Conservation (phyloP, 2,797 vertebrate genomes). For the Vireo griseus region DNA sequence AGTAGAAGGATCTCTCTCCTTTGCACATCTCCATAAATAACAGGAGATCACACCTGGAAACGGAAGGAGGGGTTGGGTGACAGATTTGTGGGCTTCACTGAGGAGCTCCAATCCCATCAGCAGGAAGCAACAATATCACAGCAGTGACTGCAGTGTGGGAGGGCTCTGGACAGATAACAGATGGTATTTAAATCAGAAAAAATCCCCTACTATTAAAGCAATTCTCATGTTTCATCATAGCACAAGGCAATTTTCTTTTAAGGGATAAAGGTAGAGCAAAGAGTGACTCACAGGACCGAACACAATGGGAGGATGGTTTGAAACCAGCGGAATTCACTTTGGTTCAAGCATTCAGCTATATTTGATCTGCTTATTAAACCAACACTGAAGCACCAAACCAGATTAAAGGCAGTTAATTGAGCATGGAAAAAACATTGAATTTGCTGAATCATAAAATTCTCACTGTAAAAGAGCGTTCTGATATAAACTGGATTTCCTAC, state of each 20-base stretch:
- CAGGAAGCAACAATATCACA: not conserved
- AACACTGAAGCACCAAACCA: not conserved
- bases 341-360: not conserved
- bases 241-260: not conserved
- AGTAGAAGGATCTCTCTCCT: not conserved
- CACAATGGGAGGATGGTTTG: not conserved
- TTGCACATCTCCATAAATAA: not conserved
- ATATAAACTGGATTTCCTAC: constrained; percentile 6
- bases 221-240: not conserved
- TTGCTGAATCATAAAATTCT: constrained; percentile 31
- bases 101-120: not conserved
- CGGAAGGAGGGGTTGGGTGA: not conserved
- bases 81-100: not conserved
- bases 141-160: not conserved
- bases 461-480: constrained; percentile 1
- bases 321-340: not conserved
- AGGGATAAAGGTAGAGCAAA: not conserved
- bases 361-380: constrained; percentile 35
- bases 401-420: constrained; percentile 50
- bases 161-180: not conserved
- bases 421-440: not conserved
- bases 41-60: not conserved
- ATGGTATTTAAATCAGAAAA: not conserved
- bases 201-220: not conserved
- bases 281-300: not conserved